Base-by-base conservation (phyloP, 2,888 invertebrate species). In the Seira sanloemensis region DNA sequence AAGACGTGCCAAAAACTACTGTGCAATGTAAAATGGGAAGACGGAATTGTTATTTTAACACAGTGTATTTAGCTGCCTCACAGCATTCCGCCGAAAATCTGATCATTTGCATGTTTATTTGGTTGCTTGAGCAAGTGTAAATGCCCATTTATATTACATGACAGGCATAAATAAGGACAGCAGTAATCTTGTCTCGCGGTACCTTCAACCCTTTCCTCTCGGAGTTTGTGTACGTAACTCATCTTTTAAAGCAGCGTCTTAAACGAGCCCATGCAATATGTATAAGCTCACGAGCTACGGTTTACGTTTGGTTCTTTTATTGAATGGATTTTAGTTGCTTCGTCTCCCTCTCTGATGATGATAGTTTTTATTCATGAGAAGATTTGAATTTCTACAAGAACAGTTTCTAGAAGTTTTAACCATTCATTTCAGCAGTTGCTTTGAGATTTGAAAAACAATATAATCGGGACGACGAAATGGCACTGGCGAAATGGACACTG, bases 61-160 rank as follows among this genome's bases (percentile, higher is more conserved):
- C 58, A 58, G n/a, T 58, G 58, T 58, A 58, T 18, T 58, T 18
- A 16, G 37, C 12, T 37, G 5, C 37, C 2, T 4, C 58, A 18
- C 58, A 58, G 58, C 9, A 37, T 37, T n/a, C 12, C 37, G 12
- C 37, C 37, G 58, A 58, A 78, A 79, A 79, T 79, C 73, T 79
- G 79, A 73, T 79, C 79, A 79, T 79, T 73, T 79, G 72, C 46
- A 79, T 74, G 79, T 54, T 79, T 54, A 74, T 79, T 72, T 54
- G 54, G 25, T 74, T 58, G 73, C 26, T 19, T 73, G 67, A 79
- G 26, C 19, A 79, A 79, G 54, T 67, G 79, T 67, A 50, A 79
- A 73, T 67, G 73, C 54, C 25, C 67, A 67, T 50, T 66, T 79
- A 37, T 66, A 78, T 72, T 72, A 23, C 58, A 54, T 58, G 58